Percentiles rank a stretch among this genome's conserved stretches.
phyloP scores from a whole-genome alignment of 2,113 vertebrate genomes.

The Machaerirhynchus nigripectus region DNA sequence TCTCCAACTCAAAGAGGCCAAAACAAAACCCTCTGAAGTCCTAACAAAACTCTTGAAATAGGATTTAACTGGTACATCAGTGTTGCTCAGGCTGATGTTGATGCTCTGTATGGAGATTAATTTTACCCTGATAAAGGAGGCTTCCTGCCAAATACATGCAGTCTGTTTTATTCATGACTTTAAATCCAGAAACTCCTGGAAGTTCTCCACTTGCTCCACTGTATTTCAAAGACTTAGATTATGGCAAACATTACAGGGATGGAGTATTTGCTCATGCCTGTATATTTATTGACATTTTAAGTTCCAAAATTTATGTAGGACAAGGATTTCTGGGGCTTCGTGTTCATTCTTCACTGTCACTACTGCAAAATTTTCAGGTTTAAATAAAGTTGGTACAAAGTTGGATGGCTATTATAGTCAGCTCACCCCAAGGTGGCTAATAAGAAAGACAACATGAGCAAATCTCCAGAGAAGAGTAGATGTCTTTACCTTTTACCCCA shows the following conservation, averaged over 20 bases:
- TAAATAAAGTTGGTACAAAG: not conserved
- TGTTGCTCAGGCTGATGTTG: not conserved
- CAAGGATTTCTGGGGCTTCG: not conserved
- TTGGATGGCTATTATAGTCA: not conserved
- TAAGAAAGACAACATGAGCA: constrained; percentile 1
- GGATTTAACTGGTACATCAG: constrained; percentile 27
- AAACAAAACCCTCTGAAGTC: constrained; percentile 33
- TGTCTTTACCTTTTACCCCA: not conserved
- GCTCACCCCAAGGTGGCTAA: not conserved
- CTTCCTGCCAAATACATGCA: not conserved
- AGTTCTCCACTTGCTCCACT: not conserved
- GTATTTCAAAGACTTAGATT: constrained; percentile 11
- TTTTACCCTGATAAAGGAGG: not conserved
- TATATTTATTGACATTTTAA: not conserved
- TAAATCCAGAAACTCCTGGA: constrained; percentile 11
- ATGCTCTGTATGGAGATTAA: not conserved
- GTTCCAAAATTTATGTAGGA: not conserved
- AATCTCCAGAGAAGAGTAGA: not conserved
- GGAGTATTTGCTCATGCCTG: not conserved
- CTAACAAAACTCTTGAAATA: constrained; percentile 43
- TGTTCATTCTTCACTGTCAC: not conserved
- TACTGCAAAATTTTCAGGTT: not conserved
- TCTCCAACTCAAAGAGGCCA: not conserved
- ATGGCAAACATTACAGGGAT: not conserved
- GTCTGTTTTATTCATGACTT: not conserved